Base-by-base conservation (phyloP, 1,140 invertebrate genomes). In the Rhizoglyphus robini region DNA sequence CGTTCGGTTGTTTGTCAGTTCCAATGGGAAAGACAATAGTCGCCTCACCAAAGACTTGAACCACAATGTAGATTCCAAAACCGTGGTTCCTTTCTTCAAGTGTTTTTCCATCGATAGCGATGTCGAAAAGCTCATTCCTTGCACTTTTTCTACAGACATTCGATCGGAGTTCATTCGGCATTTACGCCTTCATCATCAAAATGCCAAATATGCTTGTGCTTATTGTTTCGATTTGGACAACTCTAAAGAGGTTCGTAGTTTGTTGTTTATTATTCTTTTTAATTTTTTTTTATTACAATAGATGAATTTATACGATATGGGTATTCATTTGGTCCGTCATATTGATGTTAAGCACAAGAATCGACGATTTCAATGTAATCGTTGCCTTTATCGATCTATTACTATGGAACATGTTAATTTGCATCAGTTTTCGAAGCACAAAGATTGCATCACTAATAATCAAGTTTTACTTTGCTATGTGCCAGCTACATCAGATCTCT, bases 331-430 rank as follows among this genome's bases (percentile, higher is more conserved):
- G 31, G 11, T 13, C 2, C 15, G 2, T 13, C 54, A 58, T 32
- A 3, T 58, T 13, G 54, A 30, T 29, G 29, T 23, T 3, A 3
- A 18, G 2, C 54, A 58, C 25, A 34, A 2, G 29, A 30, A 29
- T 58, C 54, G 25, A 34, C 31, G n/a, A 23, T 58, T 58, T 11
- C 54, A 58, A 34, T 58, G 54, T 11, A 58, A 58, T 32, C n/a
- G 2, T 58, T 58, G 54, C 29, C 29, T 27, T n/a, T 58, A 58
- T 58, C 54, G 54, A 1, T n/a, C 54, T 1, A 58, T 58, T 1
- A 58, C 54, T 13, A n/a, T n/a, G n/a, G 54, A 58, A 18, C 54
- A 58, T 32, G 54, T 58, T 30, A 58, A 58, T 32, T n/a, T 58
- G 5, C 54, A 58, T 58, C 54, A 58, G 25, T 46, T 46, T 46